Percentiles rank a stretch among this genome's conserved stretches.
Conservation (phyloP, 2,888 invertebrate species). For the Lycocerus yunnanus region DNA sequence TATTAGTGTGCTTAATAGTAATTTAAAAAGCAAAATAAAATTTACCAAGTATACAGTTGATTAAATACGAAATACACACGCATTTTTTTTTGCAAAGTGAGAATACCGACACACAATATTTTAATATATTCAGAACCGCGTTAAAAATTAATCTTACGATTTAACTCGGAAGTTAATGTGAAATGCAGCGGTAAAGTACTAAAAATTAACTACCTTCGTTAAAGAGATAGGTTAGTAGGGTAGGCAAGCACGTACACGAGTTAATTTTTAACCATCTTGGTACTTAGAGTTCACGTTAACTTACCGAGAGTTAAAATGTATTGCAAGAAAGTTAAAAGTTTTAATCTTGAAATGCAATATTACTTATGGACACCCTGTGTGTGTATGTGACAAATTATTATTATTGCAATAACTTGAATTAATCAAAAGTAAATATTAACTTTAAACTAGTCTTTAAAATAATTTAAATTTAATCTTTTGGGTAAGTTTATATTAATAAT, state of each 20-base stretch:
- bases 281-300: neutral
- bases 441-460: neutral
- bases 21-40: neutral
- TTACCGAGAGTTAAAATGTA: neutral
- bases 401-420: neutral
- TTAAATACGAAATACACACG: neutral
- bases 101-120: neutral
- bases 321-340: neutral
- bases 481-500: constrained; percentile 3
- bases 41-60: neutral
- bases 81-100: neutral
- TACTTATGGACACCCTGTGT: neutral
- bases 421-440: neutral
- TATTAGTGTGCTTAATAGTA: neutral
- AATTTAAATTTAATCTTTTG: constrained; percentile 6
- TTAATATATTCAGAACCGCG: neutral
- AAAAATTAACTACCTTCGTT: neutral
- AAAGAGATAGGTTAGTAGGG: neutral
- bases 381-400: neutral
- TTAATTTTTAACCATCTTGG: neutral
- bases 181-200: neutral
- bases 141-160: neutral
- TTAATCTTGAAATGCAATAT: neutral
- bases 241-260: neutral
- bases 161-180: neutral